Base-by-base conservation (phyloP, 2,797 vertebrate species). In the Dendrocincla tyrannina region DNA sequence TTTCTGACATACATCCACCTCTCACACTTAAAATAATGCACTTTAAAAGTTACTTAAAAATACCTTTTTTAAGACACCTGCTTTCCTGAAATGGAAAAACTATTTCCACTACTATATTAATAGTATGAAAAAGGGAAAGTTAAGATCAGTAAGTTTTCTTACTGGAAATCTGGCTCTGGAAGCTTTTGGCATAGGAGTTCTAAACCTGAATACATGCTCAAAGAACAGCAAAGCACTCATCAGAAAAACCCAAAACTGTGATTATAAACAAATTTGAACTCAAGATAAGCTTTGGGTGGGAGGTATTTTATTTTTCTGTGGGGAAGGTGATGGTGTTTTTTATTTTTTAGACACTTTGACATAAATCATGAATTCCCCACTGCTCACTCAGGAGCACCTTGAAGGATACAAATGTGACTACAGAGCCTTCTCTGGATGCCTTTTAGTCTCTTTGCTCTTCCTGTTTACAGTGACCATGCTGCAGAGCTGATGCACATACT, bases 101-200 rank as follows among this genome's bases (percentile, higher is more conserved):
- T 63, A 49, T 24, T 91, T 64, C 7, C 9, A 30, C 28, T 44
- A 15, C 25, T 83, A 22, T 7, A 89, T 8, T 28, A 78, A 41
- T 11, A 58, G 18, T 10, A 62, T 39, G 27, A 67, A 69, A 72
- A 75, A 5, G 4, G 3, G 32, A 44, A 49, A 62, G 20, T 18
- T 44, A 56, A 39, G 12, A 79, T 14, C 0, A 53, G 0, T 17
- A 80, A 27, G 5, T 25, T 70, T 59, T 81, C 39, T 47, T 47
- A 24, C 33, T 52, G 24, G 17, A 75, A 79, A 66, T 56, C 35
- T 5, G 55, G 7, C 24, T 80, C 52, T 35, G 64, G 83, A 66
- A 67, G 11, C n/a, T 90, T 79, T 47, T 12, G 10, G n/a, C 1
- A 3, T 42, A 7, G 0, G 0, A 74, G 7, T 42, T 86, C 7